A percentile compares a stretch with the other conserved stretches of the same genome.
Evolutionary conservation across 2,113 vertebrate species (phyloP).

Genomic region (Xiphias gladius): DNA sequence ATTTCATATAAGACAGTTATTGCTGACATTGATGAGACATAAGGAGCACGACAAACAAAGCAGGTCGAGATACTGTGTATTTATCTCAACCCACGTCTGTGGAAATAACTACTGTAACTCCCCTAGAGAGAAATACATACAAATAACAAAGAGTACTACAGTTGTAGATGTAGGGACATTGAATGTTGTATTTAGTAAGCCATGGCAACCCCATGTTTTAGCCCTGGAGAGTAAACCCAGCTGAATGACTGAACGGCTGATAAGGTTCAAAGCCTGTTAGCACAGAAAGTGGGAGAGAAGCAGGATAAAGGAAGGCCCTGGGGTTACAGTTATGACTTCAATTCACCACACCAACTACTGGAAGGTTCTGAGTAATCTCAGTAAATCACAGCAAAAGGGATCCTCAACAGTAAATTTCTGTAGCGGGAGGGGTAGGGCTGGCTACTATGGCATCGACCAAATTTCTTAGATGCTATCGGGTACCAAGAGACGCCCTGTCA

Average conservation of each 20-base stretch:
- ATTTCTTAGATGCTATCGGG: too few relatives aligned
- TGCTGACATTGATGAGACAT: neutral
- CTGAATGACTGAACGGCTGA: neutral
- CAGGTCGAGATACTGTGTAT: neutral
- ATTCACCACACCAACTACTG: neutral
- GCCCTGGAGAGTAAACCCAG: neutral
- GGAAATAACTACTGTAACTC: neutral
- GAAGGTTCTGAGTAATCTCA: neutral
- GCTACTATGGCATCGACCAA: too few relatives aligned
- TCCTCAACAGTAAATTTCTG: neutral
- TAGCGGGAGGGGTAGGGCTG: neutral
- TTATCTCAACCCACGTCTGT: neutral
- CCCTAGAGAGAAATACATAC: neutral
- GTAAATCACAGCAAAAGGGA: slow-evolving; percentile 18
- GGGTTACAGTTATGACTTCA: neutral
- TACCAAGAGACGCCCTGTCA: too few relatives aligned
- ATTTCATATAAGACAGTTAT: neutral
- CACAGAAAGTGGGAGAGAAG: neutral
- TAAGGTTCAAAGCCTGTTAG: slow-evolving; percentile 9
- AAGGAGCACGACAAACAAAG: neutral
- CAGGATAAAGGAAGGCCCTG: slow-evolving; percentile 13
- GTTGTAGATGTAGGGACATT: neutral
- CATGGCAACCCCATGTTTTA: neutral
- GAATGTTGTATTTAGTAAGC: neutral
- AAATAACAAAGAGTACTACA: slow-evolving; percentile 6